Base-by-base conservation (phyloP, 2,888 invertebrate species). In the Andrena camellia region DNA sequence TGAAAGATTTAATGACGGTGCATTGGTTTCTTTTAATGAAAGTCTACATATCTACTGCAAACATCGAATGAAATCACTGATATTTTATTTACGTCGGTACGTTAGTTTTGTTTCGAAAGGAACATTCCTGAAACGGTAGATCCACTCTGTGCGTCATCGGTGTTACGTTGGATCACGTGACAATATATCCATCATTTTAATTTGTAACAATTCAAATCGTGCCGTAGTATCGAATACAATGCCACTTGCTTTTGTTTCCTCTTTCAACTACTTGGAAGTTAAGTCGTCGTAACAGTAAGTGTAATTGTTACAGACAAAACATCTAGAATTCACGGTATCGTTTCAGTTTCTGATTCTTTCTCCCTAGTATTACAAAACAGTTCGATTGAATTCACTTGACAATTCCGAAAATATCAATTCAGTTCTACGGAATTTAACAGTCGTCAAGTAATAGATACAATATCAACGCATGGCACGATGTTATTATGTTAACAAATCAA, bases 141-240 rank as follows among this genome's bases (percentile, higher is more conserved):
- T n/a, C 26, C 13, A 68, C 35, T 48, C 71, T 48, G 29, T 69
- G 60, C 50, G 52, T 71, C 20, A 72, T 62, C 54, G 71, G 31
- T 35, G 29, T 64, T 26, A 33, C 8, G 29, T 42, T 64, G 8
- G 23, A 29, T 68, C 81, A 80, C 81, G 80, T 79, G 80, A 64
- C 42, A 29, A 8, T 7, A 35, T 33, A 26, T 73, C 31, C 59
- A 20, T 73, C 68, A 59, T 68, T 81, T 79, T 79, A 73, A 81
- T 73, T 79, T 67, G 29, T 79, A 59, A 68, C 52, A 59, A 73
- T 81, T 81, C 64, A 59, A 81, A 81, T 67, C 20, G 35, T n/a
- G 29, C 13, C 5, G 8, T 6, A 4, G 23, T 59, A 13, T 10
- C 13, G 10, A 8, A 29, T 50, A 63, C 13, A 48, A 63, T 74